Base-by-base conservation (phyloP, 37 sponge, comb jelly and placozoan species). In the Geodia barretti region DNA sequence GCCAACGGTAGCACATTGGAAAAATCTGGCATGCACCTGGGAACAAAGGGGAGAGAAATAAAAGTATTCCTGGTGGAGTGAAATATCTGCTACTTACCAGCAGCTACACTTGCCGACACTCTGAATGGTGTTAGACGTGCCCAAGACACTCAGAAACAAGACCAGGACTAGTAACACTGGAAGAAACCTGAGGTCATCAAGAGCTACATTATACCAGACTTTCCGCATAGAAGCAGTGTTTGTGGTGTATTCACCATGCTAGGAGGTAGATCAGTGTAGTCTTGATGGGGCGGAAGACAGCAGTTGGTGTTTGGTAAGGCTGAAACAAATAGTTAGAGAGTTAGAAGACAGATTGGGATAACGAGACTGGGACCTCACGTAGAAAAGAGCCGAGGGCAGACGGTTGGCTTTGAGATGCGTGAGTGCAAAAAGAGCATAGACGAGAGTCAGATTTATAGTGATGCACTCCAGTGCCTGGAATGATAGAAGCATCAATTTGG, bases 1-100 rank as follows among this genome's bases (percentile, higher is more conserved):
- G 54, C 54, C 4, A 39, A 3, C 21, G 75, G 75, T 31, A 75
- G 61, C 33, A 75, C 60, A 33, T 75, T 75, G 14, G 35, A 41
- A 30, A 60, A 59, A 31, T 28, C 61, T 60, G 75, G 75, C 3
- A 75, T 24, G 36, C 75, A 75, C 54, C 54, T 47, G 14, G 11
- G n/a, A n/a, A n/a, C n/a, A n/a, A n/a, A n/a, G 14, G 7, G 7
- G 54, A 47, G 14, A 47, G 54, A 17, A 47, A 47, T 14, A 47
- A 7, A 47, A 17, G 54, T 47, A 47, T 7, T 7, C 54, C 54
- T 47, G 14, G 14, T 7, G 54, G 11, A 47, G 54, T 47, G n/a
- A n/a, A n/a, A n/a, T n/a, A n/a, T n/a, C n/a, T n/a, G n/a, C n/a
- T 14, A 7, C 54, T 47, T 47, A 47, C 39, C 39, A 70, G 21